Conservation (phyloP, 2,888 invertebrate species). For the Amphimallon solstitiale region DNA sequence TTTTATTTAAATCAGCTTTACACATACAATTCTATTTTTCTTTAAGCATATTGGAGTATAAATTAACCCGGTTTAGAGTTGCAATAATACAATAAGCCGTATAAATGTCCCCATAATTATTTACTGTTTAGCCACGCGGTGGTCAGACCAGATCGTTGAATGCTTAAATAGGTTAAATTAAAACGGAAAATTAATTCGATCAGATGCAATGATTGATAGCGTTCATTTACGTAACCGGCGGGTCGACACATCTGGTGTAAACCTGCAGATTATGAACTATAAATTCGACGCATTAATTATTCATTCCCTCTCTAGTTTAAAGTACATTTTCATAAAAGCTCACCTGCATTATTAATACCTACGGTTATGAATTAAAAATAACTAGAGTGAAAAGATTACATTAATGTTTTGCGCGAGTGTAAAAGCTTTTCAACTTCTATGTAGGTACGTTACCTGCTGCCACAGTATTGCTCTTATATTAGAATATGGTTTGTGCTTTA, state of each 20-base stretch:
- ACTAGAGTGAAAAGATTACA: constrained; percentile 29
- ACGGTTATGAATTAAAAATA: constrained; percentile 27
- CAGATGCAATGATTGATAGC: constrained; percentile 4
- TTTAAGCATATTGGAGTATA: too few species aligned
- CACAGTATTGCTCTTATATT: too few species aligned
- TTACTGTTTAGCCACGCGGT: too few species aligned
- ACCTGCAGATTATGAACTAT: constrained; percentile 23
- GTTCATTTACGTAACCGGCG: not conserved
- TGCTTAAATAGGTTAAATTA: not conserved
- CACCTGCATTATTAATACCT: constrained; percentile 10
- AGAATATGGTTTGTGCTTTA: too few species aligned
- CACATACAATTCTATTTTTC: too few species aligned
- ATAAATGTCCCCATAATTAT: too few species aligned
- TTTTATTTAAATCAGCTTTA: too few species aligned
- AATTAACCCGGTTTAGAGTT: too few species aligned
- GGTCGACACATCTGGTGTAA: constrained; percentile 12
- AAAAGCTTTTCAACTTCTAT: constrained; percentile 14
- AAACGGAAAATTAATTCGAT: constrained; percentile 5
- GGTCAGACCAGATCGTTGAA: too few species aligned
- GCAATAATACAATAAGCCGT: too few species aligned
- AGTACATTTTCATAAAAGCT: constrained; percentile 25
- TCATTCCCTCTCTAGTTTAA: constrained; percentile 11
- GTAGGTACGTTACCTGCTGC: not conserved
- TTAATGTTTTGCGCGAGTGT: constrained; percentile 2
- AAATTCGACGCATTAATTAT: constrained; percentile 18